Evolutionary conservation across 2,113 vertebrate species (phyloP).

Genomic region (Nerophis lumbriciformis): DNA sequence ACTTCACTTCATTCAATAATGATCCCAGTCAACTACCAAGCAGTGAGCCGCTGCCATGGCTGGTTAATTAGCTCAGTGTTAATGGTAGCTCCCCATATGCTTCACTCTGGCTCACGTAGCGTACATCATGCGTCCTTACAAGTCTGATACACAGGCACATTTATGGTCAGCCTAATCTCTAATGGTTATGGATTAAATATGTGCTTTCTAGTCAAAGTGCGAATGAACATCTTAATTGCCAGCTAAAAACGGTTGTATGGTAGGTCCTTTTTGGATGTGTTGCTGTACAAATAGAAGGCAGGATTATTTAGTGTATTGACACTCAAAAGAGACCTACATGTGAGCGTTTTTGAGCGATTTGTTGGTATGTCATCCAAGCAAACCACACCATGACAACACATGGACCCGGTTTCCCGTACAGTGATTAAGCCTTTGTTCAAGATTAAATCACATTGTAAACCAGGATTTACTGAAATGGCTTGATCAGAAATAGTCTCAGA

Average conservation of each 20-base stretch:
- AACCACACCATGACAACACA: too few species aligned
- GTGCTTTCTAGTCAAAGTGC: not conserved
- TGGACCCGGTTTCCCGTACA: too few species aligned
- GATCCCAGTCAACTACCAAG: slow-evolving; percentile 15
- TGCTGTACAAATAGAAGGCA: too few species aligned
- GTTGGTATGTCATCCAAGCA: too few species aligned
- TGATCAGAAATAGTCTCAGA: too few species aligned
- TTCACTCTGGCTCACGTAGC: slow-evolving; percentile 11
- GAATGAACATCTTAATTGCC: not conserved
- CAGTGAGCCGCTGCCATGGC: slow-evolving; percentile 8
- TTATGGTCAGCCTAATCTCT: not conserved
- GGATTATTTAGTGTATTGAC: too few species aligned
- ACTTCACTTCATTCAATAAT: slow-evolving; percentile 33
- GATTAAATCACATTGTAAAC: too few species aligned
- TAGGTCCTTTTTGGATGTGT: not conserved
- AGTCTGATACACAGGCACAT: not conserved
- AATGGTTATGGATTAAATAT: not conserved
- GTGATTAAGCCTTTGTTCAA: too few species aligned
- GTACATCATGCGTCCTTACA: not conserved
- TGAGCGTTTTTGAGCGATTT: too few species aligned
- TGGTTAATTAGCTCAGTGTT: slow-evolving; percentile 35
- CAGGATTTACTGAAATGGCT: too few species aligned
- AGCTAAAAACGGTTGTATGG: not conserved
- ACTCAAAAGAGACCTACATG: too few species aligned
- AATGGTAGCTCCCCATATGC: slow-evolving; percentile 16